Conservation (phyloP, 2,113 vertebrate species). For the Carlito syrichta region DNA sequence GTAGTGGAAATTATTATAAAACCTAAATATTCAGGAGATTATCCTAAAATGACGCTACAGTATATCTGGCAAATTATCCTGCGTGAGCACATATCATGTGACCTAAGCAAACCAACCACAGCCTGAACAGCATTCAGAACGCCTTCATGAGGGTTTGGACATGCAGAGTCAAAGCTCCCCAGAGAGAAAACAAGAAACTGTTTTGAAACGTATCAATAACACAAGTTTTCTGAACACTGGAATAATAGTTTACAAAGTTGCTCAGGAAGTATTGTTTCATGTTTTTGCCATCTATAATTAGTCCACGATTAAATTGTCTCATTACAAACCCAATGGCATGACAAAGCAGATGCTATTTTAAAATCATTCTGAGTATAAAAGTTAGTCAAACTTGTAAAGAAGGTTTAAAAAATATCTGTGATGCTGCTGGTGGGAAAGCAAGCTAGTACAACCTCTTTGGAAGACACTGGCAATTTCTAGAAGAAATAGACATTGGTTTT, state of each 20-base stretch:
- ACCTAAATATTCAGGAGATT: neutral
- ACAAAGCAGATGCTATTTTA: neutral
- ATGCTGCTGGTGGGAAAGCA: too few species aligned
- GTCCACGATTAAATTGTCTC: neutral
- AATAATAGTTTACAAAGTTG: neutral
- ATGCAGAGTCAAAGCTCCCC: neutral
- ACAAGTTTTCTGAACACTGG: neutral
- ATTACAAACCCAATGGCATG: neutral
- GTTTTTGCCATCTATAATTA: neutral
- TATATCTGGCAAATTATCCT: neutral
- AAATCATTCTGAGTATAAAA: neutral
- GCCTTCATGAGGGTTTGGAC: neutral
- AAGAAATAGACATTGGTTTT: too few species aligned
- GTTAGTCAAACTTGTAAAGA: neutral
- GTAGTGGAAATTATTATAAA: neutral
- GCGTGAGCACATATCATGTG: neutral
- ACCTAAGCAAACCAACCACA: neutral
- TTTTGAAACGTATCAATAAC: neutral
- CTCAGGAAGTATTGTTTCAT: neutral
- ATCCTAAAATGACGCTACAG: neutral
- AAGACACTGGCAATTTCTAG: too few species aligned
- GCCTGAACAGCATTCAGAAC: neutral
- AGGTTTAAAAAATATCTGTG: neutral
- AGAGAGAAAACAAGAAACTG: conserved; percentile 4
- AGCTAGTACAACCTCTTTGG: too few species aligned